A percentile compares a stretch with the other conserved stretches of the same genome.
Conservation (phyloP, 2,797 vertebrate genomes). For the Enteromius argenteus region DNA sequence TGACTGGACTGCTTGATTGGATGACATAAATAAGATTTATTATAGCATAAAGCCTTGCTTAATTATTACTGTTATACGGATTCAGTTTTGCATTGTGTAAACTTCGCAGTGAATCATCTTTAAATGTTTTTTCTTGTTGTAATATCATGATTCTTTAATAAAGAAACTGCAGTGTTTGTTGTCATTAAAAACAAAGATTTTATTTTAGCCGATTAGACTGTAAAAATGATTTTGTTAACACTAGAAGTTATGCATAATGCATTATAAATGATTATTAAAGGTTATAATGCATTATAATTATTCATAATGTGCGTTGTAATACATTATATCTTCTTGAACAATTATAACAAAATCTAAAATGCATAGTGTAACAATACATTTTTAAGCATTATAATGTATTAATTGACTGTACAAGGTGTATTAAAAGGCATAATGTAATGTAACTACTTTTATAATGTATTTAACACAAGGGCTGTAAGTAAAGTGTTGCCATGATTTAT, state of each 20-base stretch:
- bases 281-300: too few species aligned
- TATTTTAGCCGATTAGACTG: not conserved
- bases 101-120: not conserved
- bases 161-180: slow-evolving; percentile 27
- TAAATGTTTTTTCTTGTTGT: not conserved
- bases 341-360: too few species aligned
- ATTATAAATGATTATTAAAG: not conserved
- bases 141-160: slow-evolving; percentile 15
- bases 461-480: too few species aligned
- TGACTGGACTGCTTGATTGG: slow-evolving; percentile 7
- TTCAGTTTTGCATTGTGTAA: not conserved
- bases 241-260: not conserved
- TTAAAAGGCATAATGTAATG: too few species aligned
- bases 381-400: too few species aligned
- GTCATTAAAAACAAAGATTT: not conserved
- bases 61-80: not conserved
- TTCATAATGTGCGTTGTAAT: too few species aligned
- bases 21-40: not conserved
- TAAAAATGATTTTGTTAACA: not conserved
- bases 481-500: not conserved
- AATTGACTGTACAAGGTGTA: too few species aligned
- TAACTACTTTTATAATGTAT: too few species aligned
- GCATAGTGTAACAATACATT: too few species aligned
- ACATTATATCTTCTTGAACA: too few species aligned
- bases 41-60: slow-evolving; percentile 9